Evolutionary conservation across 2,113 vertebrate species (phyloP).

Genomic region (Hippocampus guttulatus): DNA sequence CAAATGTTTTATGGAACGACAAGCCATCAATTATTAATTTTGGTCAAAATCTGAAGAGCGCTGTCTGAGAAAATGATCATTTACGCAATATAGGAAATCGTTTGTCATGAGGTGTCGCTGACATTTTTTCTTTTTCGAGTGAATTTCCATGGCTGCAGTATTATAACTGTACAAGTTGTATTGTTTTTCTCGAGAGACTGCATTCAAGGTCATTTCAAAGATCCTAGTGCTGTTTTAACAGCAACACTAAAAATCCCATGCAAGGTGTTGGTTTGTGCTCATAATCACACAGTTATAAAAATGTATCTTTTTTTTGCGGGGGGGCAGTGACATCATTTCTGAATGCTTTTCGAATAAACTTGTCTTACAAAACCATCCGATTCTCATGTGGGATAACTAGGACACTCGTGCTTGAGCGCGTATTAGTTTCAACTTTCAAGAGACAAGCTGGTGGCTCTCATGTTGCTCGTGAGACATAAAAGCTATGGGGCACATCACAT

Average conservation of each 20-base stretch:
- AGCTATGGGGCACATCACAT: slow-evolving; percentile 4
- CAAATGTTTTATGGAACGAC: slow-evolving; percentile 32
- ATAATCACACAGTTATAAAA: background rate
- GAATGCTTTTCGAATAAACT: background rate
- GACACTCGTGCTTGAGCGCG: slow-evolving; percentile 18
- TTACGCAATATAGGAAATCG: background rate
- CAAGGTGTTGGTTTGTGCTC: background rate
- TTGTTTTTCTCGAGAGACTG: background rate
- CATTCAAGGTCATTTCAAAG: background rate
- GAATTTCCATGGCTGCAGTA: background rate
- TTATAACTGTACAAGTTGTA: background rate
- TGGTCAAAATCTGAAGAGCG: slow-evolving; percentile 10
- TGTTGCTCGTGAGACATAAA: slow-evolving; percentile 21
- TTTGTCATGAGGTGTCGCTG: background rate
- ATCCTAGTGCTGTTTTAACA: background rate
- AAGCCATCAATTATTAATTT: slow-evolving; percentile 45
- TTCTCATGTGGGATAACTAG: slow-evolving; percentile 14
- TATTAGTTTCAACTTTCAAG: slow-evolving; percentile 15
- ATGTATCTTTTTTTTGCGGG: background rate
- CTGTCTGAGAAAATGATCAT: background rate
- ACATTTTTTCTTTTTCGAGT: background rate
- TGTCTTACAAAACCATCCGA: background rate
- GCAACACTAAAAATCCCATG: background rate
- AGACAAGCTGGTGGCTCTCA: slow-evolving; percentile 17
- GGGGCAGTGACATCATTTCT: background rate